These are phyloP conservation scores for Saturnia pavonia DNA, from an alignment of 2,888 invertebrate species.

Conservation along the genomic window DNA sequence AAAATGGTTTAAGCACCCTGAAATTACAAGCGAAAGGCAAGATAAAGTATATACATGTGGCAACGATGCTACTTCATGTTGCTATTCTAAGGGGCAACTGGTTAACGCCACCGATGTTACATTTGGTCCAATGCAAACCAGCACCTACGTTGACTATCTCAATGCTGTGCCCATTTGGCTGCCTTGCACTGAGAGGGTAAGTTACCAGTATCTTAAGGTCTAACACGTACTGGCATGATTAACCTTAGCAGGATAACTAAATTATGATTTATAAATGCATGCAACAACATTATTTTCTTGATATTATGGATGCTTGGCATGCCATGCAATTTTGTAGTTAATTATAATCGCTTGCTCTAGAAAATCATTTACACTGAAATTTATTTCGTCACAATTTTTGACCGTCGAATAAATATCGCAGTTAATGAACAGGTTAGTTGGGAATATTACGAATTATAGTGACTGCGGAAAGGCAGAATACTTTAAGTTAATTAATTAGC, in stretches of 20 bases:
- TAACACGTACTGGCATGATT: too few species aligned
- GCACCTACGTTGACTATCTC: conserved; percentile 22
- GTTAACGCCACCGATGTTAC: conserved; percentile 19
- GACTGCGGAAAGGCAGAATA: too few species aligned
- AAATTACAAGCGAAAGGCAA: not conserved
- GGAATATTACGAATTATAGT: too few species aligned
- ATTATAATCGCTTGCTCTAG: too few species aligned
- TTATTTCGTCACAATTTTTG: too few species aligned
- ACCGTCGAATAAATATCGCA: too few species aligned
- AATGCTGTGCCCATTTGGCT: conserved; percentile 21
- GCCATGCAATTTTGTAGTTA: too few species aligned
- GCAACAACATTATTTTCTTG: not conserved
- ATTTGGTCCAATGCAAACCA: conserved; percentile 22
- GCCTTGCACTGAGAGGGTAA: conserved; percentile 11
- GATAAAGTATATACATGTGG: not conserved
- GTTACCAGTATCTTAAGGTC: not conserved
- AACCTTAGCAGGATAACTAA: not conserved
- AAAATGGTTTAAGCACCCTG: conserved; percentile 14
- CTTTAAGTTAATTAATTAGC: too few species aligned
- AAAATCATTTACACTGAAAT: too few species aligned
- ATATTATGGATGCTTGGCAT: not conserved
- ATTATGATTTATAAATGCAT: not conserved
- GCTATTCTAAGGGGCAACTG: conserved; percentile 20
- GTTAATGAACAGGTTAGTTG: too few species aligned
- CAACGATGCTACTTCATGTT: conserved; percentile 3